Evolutionary conservation across 2,113 vertebrate genomes (phyloP), one percentile per base, ranked within the genome.

Genomic region (Brachirus orientalis): DNA sequence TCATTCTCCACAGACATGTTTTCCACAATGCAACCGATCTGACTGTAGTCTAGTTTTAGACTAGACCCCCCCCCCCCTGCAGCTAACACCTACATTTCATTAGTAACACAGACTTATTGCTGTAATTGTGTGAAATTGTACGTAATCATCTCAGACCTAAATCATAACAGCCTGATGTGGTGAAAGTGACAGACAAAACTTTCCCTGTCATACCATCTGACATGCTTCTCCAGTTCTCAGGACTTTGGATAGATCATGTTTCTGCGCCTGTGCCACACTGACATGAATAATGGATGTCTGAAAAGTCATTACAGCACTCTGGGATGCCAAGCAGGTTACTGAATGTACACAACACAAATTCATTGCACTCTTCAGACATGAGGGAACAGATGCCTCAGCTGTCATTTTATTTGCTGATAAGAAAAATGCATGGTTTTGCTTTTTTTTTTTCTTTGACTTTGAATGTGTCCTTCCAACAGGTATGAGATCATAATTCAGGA

Each of bases 231-330:
- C 28, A 28, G 22, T 57, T 74, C 54, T 51, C 35, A 6, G 4
- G 40, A 61, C 58, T 68, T 48, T 74, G 53, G 63, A 67, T 63
- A 71, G 56, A 80, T 63, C 55, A 53, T 43, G 59, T 17, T 69
- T 55, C 63, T 77, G 66, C 65, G 17, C 45, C 44, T n/a, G 43
- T 38, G 67, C 43, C 56, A 80, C 57, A 54, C n/a, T 57, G 64
- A 50, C 48, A 73, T 78, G 67, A 61, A 82, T 77, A 75, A 79
- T 78, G 38, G 53, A 69, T 77, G 62, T 36, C n/a, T 51, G 33
- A 74, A 75, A 63, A 79, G 72, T 62, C 40, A 53, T 73, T 75
- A 50, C 18, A 55, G 69, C 41, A 28, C 45, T 61, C 57, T 17
- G 62, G 56, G 35, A 64, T 47, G 35, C 37, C 46, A 63, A n/a